Evolutionary conservation across 2,797 vertebrate species (phyloP).

Genomic region (Micrastur ruficollis): DNA sequence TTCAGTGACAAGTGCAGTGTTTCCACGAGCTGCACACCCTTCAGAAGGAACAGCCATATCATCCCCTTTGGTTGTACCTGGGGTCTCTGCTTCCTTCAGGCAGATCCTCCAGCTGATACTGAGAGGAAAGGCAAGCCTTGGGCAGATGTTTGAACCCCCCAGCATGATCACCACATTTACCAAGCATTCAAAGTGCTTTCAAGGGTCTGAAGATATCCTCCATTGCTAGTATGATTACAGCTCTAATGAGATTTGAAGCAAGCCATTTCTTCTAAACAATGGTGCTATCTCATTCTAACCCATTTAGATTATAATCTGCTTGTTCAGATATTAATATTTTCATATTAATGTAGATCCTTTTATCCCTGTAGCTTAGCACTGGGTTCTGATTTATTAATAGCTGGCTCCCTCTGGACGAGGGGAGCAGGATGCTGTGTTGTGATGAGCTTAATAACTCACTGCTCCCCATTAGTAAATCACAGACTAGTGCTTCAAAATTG

Average conservation of each 20-base stretch:
- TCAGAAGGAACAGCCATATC: not conserved
- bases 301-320: constrained; percentile 41
- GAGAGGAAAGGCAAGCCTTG: not conserved
- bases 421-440: not conserved
- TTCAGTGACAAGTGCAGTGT: not conserved
- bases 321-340: constrained; percentile 38
- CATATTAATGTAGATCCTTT: constrained; percentile 37
- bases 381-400: constrained; percentile 56
- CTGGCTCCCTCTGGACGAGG: constrained; percentile 1
- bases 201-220: not conserved
- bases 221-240: not conserved
- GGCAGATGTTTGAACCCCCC: not conserved
- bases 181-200: not conserved
- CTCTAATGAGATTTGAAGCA: constrained; percentile 51
- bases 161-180: not conserved
- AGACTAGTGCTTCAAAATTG: not conserved
- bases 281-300: not conserved
- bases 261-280: constrained; percentile 48
- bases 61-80: not conserved
- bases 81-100: not conserved
- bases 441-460: constrained; percentile 22
- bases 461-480: constrained; percentile 39
- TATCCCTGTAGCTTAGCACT: constrained; percentile 7
- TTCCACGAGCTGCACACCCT: not conserved
- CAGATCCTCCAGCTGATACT: not conserved